Evolutionary conservation across 2,888 invertebrate species (phyloP), one percentile per base, ranked within the genome.

Genomic region (Allolobophora icterica): DNA sequence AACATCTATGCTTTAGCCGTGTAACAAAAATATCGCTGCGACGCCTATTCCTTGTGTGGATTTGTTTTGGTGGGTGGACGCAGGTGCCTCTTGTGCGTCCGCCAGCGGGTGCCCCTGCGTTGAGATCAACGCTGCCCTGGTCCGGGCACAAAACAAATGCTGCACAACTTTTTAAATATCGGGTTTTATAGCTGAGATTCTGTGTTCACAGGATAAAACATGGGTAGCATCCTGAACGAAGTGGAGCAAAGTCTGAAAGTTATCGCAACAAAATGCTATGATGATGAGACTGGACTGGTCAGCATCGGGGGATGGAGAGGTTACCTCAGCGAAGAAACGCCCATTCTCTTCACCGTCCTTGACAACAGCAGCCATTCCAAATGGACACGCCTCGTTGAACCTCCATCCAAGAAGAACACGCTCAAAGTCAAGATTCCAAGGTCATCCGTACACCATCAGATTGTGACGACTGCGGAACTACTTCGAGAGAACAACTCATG

Each of bases 241-340:
- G n/a, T n/a, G 8, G 71, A 71, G 0, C 2, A 4, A 8, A 71
- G 71, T 71, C 71, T 71, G 11, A 30, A n/a, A 11, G n/a, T 87
- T 17, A 87, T 34, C 17, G 87, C 87, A 87, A 87, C 87, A 35
- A 87, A 87, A 87, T 34, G 21, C 34, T 87, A 87, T 17, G 87
- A 87, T 17, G 87, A 24, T 2, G 87, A 87, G n/a, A 38, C 21
- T 15, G 87, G 87, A 6, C 1, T 87, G 35, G 87, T 87, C 38
- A 35, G 35, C 87, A 87, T 87, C 15, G 35, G 87, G 8, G 87
- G 87, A 87, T 87, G 87, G 87, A 87, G 15, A 38, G 35, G 24
- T 0, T 35, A 87, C 35, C 34, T 24, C 35, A 87, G 38, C 87
- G 8, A 24, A 8, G 24, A 34, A 17, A 87, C 34, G 35, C 19